phyloP scores from a whole-genome alignment of 2,797 vertebrate genomes.

The Mionectes olivaceus region DNA sequence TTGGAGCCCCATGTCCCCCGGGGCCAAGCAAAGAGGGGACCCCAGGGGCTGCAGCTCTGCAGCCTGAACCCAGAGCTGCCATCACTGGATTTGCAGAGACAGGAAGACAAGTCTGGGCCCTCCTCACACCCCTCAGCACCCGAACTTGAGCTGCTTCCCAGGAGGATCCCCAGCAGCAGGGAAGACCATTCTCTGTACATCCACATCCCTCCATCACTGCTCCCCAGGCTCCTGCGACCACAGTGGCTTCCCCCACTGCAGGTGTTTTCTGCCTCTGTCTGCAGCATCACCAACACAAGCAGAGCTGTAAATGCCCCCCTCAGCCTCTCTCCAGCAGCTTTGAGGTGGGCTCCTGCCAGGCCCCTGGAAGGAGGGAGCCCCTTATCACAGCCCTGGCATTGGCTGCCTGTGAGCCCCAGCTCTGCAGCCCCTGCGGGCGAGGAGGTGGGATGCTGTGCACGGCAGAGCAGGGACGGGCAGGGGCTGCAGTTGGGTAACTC shows the following conservation, averaged over 20 bases:
- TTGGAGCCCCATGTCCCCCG: too few species aligned
- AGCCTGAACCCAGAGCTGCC: not conserved
- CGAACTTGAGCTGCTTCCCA: fast-evolving
- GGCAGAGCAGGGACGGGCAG: fast-evolving
- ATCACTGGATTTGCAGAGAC: not conserved
- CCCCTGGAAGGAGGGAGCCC: not conserved
- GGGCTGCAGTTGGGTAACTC: not conserved
- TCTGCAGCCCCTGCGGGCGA: not conserved
- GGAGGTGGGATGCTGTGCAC: not conserved
- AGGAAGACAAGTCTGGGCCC: not conserved
- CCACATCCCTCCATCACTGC: too few species aligned
- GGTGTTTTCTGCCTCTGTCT: not conserved
- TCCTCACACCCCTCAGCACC: fast-evolving
- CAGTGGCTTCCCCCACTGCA: fast-evolving
- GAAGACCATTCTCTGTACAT: fast-evolving
- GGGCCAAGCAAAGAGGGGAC: not conserved
- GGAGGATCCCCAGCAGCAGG: fast-evolving
- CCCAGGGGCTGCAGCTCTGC: not conserved
- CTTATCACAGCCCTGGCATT: not conserved
- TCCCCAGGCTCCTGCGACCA: not conserved
- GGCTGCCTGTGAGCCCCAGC: not conserved
- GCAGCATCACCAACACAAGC: not conserved
- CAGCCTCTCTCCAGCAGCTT: not conserved
- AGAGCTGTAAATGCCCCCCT: not conserved
- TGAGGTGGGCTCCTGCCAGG: not conserved